These are phyloP conservation scores for Nestor notabilis DNA, from an alignment of 2,113 vertebrate species.

Conservation along the genomic window DNA sequence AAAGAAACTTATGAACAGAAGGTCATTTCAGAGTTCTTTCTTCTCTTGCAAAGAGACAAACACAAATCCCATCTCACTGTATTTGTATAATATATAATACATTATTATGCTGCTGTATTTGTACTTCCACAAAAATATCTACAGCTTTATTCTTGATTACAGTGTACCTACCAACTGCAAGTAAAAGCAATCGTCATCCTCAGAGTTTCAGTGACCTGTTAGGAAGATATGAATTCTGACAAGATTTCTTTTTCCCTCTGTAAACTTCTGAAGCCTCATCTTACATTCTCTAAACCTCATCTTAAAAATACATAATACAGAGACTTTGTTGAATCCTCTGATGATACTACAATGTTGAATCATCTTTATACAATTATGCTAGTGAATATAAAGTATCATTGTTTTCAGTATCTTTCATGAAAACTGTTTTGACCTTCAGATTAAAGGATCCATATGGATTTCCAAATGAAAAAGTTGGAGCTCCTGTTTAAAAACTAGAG, in stretches of 20 bases:
- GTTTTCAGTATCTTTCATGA: conserved; percentile 46
- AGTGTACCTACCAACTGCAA: background rate
- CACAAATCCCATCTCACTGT: conserved; percentile 31
- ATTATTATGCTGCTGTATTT: conserved; percentile 23
- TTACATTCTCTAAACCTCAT: background rate
- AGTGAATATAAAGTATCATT: conserved; percentile 36
- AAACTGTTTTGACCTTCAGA: conserved; percentile 46
- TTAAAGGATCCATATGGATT: conserved; percentile 57
- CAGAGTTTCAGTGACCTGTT: conserved; percentile 14
- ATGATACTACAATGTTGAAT: conserved; percentile 12
- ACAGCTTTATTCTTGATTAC: conserved; percentile 22
- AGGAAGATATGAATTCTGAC: conserved; percentile 35
- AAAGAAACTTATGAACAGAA: conserved; percentile 44
- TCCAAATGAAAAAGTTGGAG: conserved; percentile 47
- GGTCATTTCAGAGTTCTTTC: conserved; percentile 37
- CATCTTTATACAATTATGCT: conserved; percentile 35
- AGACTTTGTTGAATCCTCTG: conserved; percentile 1
- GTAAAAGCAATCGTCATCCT: background rate
- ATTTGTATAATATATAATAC: conserved; percentile 46
- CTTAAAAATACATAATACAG: conserved; percentile 30
- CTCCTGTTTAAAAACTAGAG: conserved; percentile 52
- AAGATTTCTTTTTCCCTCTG: background rate
- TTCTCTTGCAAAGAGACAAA: conserved; percentile 31
- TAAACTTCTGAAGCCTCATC: conserved; percentile 9
- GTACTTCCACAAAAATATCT: conserved; percentile 26